phyloP scores from a whole-genome alignment of 2,113 vertebrate genomes.

The Heterotis niloticus region DNA sequence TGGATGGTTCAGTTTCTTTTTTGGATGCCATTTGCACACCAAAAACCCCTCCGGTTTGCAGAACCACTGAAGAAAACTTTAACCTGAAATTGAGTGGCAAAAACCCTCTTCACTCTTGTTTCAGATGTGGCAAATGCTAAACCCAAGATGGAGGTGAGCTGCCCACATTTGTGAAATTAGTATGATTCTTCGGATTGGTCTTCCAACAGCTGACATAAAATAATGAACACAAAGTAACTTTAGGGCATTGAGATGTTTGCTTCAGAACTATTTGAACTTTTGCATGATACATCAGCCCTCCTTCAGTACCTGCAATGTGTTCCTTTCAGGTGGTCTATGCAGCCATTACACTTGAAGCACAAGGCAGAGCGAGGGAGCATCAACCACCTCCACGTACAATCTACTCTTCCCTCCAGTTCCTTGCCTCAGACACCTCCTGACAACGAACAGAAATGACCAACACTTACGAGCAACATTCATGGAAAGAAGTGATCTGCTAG shows the following conservation, averaged over 20 bases:
- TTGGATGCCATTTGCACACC: neutral
- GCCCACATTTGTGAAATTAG: no score
- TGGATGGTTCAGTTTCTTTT: no score
- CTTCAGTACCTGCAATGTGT: neutral
- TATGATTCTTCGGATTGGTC: neutral
- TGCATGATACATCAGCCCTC: neutral
- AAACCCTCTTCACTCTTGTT: constrained; percentile 5
- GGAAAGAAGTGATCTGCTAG: no score
- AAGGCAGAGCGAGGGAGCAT: neutral
- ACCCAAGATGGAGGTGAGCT: constrained; percentile 48
- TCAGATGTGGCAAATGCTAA: constrained; percentile 26
- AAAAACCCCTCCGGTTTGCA: no score
- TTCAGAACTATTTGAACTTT: neutral
- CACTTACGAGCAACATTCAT: no score
- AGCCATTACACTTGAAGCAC: constrained; percentile 34
- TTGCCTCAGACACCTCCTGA: neutral
- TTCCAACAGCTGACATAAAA: no score
- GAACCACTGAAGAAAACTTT: no score
- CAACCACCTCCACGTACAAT: constrained; percentile 22
- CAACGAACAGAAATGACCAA: no score
- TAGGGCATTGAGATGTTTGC: no score
- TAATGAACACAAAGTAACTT: no score
- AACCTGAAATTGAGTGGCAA: neutral
- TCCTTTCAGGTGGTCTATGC: constrained; percentile 57
- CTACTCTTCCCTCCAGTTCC: constrained; percentile 54